Conservation (phyloP, 2,797 vertebrate genomes). For the Chromobotia macracanthus region DNA sequence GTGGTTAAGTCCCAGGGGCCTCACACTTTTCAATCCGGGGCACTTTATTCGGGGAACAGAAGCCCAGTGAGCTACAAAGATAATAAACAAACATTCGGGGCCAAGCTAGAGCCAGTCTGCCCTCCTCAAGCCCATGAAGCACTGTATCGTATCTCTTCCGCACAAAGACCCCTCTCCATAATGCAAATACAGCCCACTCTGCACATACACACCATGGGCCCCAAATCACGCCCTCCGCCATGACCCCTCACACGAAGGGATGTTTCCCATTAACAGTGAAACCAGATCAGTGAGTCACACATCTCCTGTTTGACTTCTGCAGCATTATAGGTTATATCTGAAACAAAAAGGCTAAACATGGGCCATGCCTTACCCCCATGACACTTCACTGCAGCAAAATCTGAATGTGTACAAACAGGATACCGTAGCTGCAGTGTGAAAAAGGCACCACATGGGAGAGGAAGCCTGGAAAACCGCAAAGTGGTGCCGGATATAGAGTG, state of each 20-base stretch:
- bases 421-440: conserved; percentile 34
- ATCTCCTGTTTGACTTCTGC: conserved; percentile 39
- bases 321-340: conserved; percentile 33
- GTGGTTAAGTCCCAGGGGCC: conserved; percentile 56
- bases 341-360: conserved; percentile 21
- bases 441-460: conserved; percentile 20
- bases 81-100: conserved; percentile 64
- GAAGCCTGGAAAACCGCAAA: conserved; percentile 46
- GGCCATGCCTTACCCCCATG: background rate
- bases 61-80: conserved; percentile 57
- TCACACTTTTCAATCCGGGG: conserved; percentile 56
- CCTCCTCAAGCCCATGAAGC: conserved; percentile 56
- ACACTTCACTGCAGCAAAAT: conserved; percentile 36
- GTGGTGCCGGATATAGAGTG: conserved; percentile 28
- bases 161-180: conserved; percentile 38
- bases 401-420: conserved; percentile 37
- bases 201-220: conserved; percentile 35
- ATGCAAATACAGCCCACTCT: conserved; percentile 19
- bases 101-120: conserved; percentile 55
- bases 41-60: conserved; percentile 59
- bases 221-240: conserved; percentile 18
- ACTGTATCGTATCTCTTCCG: conserved; percentile 54
- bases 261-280: conserved; percentile 55
- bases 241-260: conserved; percentile 30
- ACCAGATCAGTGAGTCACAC: conserved; percentile 34